A percentile compares a stretch with the other conserved stretches of the same genome.
Evolutionary conservation across 2,888 invertebrate species (phyloP).

Genomic region (Philonicus albiceps): DNA sequence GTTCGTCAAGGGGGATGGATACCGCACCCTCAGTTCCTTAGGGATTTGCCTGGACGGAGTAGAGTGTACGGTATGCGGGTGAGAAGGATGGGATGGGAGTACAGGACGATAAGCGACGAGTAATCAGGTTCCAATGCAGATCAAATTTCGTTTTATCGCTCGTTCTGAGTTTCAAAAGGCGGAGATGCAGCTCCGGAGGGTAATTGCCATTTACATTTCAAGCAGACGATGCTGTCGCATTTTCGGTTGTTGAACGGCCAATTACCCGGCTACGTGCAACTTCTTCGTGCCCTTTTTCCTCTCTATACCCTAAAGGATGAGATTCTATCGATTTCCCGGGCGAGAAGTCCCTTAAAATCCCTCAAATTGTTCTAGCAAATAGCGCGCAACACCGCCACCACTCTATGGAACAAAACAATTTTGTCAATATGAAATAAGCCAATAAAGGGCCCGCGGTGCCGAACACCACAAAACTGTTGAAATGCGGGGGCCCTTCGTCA

Average conservation of each 20-base stretch:
- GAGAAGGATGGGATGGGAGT: not conserved
- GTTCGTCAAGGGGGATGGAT: not conserved
- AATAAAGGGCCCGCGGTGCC: not conserved
- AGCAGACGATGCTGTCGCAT: not conserved
- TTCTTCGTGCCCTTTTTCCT: not conserved
- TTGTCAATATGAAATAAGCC: slow-evolving; percentile 25
- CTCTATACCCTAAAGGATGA: not conserved
- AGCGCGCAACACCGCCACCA: not conserved
- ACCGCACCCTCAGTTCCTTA: not conserved
- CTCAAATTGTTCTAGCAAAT: not conserved
- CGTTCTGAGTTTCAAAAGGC: not conserved
- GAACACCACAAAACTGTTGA: too few relatives aligned
- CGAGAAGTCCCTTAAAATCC: not conserved
- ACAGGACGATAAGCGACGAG: not conserved
- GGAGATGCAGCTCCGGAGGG: not conserved
- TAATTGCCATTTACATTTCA: not conserved
- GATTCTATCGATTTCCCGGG: not conserved
- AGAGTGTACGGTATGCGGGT: not conserved
- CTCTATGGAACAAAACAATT: slow-evolving; percentile 13
- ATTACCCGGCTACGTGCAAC: not conserved
- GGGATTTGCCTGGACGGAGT: not conserved
- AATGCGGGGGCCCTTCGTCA: not conserved
- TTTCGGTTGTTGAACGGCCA: not conserved
- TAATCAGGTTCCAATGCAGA: slow-evolving; percentile 18
- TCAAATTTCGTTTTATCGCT: not conserved